Base-by-base conservation (phyloP, 2,113 vertebrate genomes). In the Oncorhynchus gorbuscha region DNA sequence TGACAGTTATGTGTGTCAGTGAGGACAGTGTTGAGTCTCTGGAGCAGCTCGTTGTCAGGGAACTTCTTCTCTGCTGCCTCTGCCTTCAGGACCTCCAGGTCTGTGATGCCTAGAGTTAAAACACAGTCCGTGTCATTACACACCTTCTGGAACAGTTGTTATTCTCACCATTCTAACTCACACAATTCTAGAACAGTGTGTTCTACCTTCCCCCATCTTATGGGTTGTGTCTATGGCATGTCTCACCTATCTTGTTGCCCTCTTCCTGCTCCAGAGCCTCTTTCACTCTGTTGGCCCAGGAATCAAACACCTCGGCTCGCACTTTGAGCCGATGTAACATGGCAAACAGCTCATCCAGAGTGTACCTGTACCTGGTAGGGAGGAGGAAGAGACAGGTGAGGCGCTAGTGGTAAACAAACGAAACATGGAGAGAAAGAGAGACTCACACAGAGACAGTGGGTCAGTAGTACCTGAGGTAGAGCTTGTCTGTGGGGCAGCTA, bases 301-400 rank as follows among this genome's bases (percentile, higher is more conserved):
- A 95, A 85, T 98, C 97, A 79, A 97, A 98, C 69, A 95, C 96
- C 83, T 98, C 96, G 0, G 96, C 97, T 3, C 97, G 94, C 73
- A 97, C 95, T 86, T 98, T 98, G 76, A 98, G 88, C 79, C 95
- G 93, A 85, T 97, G 95, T 76, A 98, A 87, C 97, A 98, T 98
- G 84, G 96, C 94, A 73, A 97, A 93, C 70, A 98, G 93, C 89
- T 98, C 97, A 74, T 98, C 97, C 86, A 98, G 93, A 59, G 97
- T 98, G 70, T 98, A 98, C 71, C 97, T 93, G 90, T 97, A 98
- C 92, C 97, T 98, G 84, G 3, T 18, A 35, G 55, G 26, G 51
- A 26, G 14, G 30, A 5, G 3, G 62, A 1, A n/a, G 70, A 48
- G 77, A 20, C 71, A 7, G 32, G n/a, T 76, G 30, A 71, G 7